Evolutionary conservation across 2,113 vertebrate species (phyloP), one percentile per base, ranked within the genome.

Genomic region (Amphilophus citrinellus): DNA sequence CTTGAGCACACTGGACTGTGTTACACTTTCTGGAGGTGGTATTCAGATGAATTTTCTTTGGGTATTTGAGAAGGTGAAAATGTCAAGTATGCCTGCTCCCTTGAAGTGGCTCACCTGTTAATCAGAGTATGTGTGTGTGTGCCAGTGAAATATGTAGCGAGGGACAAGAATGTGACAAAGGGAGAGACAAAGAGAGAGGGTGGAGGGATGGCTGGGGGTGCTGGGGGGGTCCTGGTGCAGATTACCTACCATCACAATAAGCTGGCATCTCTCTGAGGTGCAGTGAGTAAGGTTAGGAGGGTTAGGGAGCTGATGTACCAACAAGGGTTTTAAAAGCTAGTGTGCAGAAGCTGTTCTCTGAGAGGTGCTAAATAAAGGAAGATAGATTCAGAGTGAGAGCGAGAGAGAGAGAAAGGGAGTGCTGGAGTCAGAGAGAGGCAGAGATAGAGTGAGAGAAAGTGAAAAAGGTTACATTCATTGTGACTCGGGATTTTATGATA

Each of bases 301-400:
- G 93, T 93, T 88, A 92, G 76, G 57, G 87, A 82, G 85, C 88
- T 88, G 85, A 89, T 90, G 89, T 89, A 84, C 88, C 84, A 93
- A 93, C 85, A 85, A 89, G 80, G 84, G 79, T 87, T 88, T 92
- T 81, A 87, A 93, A 91, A 89, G 90, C 86, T 75, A 68, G 17
- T 61, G 84, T 80, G 83, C 62, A 66, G 90, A 79, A 79, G 79
- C 87, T 87, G 87, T 81, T 80, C 79, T 79, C 68, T 76, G 68
- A 77, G 83, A 85, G 82, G 56, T 60, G 84, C 62, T 77, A 87
- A 82, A 76, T 20, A 80, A 73, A 89, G 59, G 82, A 66, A 63
- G 27, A 56, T 27, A 83, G 35, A 75, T 15, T 58, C 24, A 56
- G 47, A 75, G 27, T 35, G 35, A 65, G 60, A 76, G 30, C 24